These are phyloP conservation scores for Actinia tenebrosa DNA, from an alignment of 64 coral and sea anemone species.

Conservation along the genomic window DNA sequence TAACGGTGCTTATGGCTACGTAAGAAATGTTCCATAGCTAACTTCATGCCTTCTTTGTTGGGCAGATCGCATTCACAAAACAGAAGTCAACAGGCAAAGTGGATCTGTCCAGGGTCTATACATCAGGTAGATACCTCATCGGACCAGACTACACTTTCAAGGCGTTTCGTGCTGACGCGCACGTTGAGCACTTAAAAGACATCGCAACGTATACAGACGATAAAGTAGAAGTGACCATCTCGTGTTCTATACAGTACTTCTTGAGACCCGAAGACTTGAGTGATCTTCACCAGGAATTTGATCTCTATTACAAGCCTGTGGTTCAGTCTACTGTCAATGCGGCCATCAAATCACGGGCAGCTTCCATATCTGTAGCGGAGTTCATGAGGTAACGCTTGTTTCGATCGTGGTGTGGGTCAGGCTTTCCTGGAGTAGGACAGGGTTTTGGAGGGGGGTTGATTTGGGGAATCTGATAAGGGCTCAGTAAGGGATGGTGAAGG, in stretches of 20 bases:
- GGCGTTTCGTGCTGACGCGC: slow-evolving; percentile 60
- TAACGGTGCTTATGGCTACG: too few species aligned
- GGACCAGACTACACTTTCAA: slow-evolving; percentile 93
- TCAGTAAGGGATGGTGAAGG: too few species aligned
- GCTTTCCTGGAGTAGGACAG: too few species aligned
- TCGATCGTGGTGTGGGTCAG: background rate
- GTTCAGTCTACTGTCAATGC: slow-evolving; percentile 58
- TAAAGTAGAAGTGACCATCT: slow-evolving; percentile 70
- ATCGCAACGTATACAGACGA: slow-evolving; percentile 58
- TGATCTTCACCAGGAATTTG: slow-evolving; percentile 70
- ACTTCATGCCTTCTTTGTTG: background rate
- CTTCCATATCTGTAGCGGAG: slow-evolving; percentile 53
- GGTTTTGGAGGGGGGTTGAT: too few species aligned
- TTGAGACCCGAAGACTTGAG: slow-evolving; percentile 54
- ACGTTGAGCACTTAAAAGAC: slow-evolving; percentile 48
- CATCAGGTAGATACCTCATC: slow-evolving; percentile 59
- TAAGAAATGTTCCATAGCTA: too few species aligned
- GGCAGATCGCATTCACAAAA: slow-evolving; percentile 59
- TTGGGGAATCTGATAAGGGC: too few species aligned
- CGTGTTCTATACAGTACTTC: slow-evolving; percentile 79
- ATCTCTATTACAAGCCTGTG: slow-evolving; percentile 67
- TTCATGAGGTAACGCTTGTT: slow-evolving; percentile 42
- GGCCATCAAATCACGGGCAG: slow-evolving; percentile 61
- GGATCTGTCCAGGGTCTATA: slow-evolving; percentile 50
- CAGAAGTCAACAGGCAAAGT: slow-evolving; percentile 81